Percentiles rank a stretch among this genome's conserved stretches.
These are phyloP conservation scores for Lophotriccus pileatus DNA, from an alignment of 2,797 vertebrate genomes.

Conservation along the genomic window DNA sequence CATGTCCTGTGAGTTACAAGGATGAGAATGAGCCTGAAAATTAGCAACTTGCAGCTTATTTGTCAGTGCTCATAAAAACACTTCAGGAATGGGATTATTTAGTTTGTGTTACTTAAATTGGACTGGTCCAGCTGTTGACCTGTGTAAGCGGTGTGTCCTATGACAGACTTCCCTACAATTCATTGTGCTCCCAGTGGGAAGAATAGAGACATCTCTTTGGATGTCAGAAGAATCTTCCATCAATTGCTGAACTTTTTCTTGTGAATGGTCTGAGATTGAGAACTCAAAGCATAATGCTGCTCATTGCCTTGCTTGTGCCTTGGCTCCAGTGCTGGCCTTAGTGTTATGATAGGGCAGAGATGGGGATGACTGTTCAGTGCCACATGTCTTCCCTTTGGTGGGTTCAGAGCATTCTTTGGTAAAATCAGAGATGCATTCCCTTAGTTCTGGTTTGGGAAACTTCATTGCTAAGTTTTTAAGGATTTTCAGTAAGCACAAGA, in stretches of 20 bases:
- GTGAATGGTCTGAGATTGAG: background rate
- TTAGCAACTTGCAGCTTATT: background rate
- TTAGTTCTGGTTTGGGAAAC: background rate
- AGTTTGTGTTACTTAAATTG: background rate
- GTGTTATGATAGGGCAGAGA: fast-evolving
- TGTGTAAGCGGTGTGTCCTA: background rate
- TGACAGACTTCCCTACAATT: background rate
- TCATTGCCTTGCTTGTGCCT: background rate
- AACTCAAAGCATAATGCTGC: background rate
- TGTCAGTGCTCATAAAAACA: background rate
- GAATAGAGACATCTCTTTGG: background rate
- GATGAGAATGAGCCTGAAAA: background rate
- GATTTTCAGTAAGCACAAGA: background rate
- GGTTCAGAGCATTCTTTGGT: background rate
- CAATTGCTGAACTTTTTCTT: background rate
- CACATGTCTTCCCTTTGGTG: background rate
- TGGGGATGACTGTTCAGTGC: background rate
- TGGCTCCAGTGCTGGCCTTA: background rate
- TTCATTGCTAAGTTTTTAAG: background rate
- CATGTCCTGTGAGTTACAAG: background rate
- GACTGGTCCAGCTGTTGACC: background rate
- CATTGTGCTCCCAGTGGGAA: fast-evolving
- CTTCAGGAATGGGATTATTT: background rate
- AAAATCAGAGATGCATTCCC: background rate
- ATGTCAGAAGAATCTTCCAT: background rate